Base-by-base conservation (phyloP, 1,140 invertebrate species). In the Drosophila yakuba region DNA sequence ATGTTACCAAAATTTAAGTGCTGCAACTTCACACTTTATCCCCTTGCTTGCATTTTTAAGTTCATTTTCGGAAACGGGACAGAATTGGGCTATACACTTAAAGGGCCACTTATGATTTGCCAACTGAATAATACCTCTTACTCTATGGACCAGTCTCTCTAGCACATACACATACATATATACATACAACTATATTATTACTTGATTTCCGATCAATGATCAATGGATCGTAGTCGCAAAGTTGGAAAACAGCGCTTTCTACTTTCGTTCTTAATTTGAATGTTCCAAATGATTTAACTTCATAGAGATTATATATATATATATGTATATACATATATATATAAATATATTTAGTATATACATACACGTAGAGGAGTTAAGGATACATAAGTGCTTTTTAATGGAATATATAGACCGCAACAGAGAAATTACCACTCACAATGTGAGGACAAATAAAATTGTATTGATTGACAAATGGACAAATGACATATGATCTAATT, bases 361-460 rank as follows among this genome's bases (percentile, higher is more conserved):
- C 15, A 66, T 48, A 75, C 28, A 55, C 47, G 54, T 78, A 78
- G 74, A 48, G 35, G 35, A 63, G 23, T 64, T 86, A 86, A 88
- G 79, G 57, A 82, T 86, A 88, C 83, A 88, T 86, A 86, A 86
- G 83, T 86, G 83, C 83, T 86, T 86, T 86, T 86, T 86, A 88
- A 79, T 66, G 79, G 59, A 83, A 88, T 89, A 88, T 88, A 86
- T 83, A 88, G 84, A 83, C 80, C 57, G 79, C 84, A 76, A 71
- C 51, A 67, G 38, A 41, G 55, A 80, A 20, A 63, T 78, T 66
- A 84, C 61, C 64, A 66, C 15, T 45, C 47, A 36, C 48, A 43
- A 43, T 38, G 55, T 56, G 44, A 35, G 54, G 41, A 73, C 44
- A 68, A 83, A 44, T 61, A 64, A 78, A 61, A 28, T 73, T 80